Base-by-base conservation (phyloP, 1,140 invertebrate genomes). In the Manduca sexta region DNA sequence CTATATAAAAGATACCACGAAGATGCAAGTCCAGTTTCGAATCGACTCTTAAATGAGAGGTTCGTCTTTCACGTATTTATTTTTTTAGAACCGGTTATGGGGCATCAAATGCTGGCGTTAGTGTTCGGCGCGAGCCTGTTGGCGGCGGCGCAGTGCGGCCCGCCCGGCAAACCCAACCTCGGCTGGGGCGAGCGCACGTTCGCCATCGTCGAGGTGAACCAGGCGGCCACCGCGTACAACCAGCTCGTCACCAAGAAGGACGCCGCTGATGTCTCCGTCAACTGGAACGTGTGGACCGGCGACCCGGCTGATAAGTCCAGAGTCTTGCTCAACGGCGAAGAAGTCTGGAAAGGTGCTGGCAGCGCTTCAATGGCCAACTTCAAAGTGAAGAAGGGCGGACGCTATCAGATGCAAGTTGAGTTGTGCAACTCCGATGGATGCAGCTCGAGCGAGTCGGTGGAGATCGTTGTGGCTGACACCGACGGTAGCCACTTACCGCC, bases 151-250 rank as follows among this genome's bases (percentile, higher is more conserved):
- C 48, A 69, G 30, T 73, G 68, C 49, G 75, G 61, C 16, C 79
- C 81, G 30, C 81, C 81, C 0, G 81, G 81, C 6, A 83, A 75
- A 43, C 79, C 81, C 1, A 60, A 59, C 17, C 60, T 83, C 5
- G 81, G 81, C 49, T 84, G 81, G 81, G 81, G 79, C 0, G 79
- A 84, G 49, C 57, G 81, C 18, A 74, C 67, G 41, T 84, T 84
- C 60, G 77, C 81, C 6, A 83, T 84, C 46, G 65, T 84, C 4
- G 81, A 84, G 64, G 81, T 84, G 31, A 84, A 84, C 49, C 81
- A 84, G 49, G 81, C 79, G 11, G 81, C 81, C 1, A 84, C 81
- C 4, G 81, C 81, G 0, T 84, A 84, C 48, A 83, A 84, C 58
- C 81, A 84, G 44, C 66, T 84, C 11, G 81, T 84, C 4, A 76